Percentiles rank a stretch among this genome's conserved stretches.
Evolutionary conservation across 53 echinoderm and acorn worm genomes (phyloP).

Genomic region (Astropecten irregularis): DNA sequence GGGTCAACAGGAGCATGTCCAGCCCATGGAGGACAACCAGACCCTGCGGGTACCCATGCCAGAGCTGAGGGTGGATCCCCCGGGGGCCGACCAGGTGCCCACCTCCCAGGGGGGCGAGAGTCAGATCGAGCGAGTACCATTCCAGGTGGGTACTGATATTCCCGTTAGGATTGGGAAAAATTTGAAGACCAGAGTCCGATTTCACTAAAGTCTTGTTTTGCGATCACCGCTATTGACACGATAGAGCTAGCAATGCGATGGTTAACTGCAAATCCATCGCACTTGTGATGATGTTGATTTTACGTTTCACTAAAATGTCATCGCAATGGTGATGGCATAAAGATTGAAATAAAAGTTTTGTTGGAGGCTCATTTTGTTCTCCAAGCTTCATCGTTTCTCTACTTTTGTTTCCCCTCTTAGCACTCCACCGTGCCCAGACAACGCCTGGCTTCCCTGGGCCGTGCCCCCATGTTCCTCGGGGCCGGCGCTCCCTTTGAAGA

Average conservation of each 20-base stretch:
- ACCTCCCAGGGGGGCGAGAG: slow-evolving; percentile 63
- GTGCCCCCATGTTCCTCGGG: slow-evolving; percentile 50
- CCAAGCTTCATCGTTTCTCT: background rate
- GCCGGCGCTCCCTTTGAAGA: slow-evolving; percentile 88
- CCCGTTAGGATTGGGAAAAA: too few relatives aligned
- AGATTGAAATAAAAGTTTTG: too few relatives aligned
- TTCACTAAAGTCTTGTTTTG: too few relatives aligned
- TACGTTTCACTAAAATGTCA: too few relatives aligned
- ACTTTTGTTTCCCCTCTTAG: slow-evolving; percentile 33
- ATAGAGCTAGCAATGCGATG: too few relatives aligned
- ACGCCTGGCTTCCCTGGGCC: slow-evolving; percentile 76
- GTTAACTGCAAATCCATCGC: too few relatives aligned
- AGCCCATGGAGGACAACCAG: slow-evolving; percentile 82
- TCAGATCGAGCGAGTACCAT: slow-evolving; percentile 46
- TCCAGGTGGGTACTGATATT: slow-evolving; percentile 64
- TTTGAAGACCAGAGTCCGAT: too few relatives aligned
- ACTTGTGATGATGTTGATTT: too few relatives aligned
- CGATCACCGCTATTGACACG: too few relatives aligned
- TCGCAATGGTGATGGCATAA: too few relatives aligned
- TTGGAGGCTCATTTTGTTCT: too few relatives aligned
- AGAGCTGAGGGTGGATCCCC: slow-evolving; percentile 85
- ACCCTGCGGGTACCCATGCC: slow-evolving; percentile 78
- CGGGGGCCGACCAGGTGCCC: slow-evolving; percentile 58
- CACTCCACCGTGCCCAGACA: slow-evolving; percentile 66
- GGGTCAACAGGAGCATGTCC: slow-evolving; percentile 56